Evolutionary conservation across 2,113 vertebrate genomes (phyloP), one percentile per base, ranked within the genome.

Genomic region (Felis chaus): DNA sequence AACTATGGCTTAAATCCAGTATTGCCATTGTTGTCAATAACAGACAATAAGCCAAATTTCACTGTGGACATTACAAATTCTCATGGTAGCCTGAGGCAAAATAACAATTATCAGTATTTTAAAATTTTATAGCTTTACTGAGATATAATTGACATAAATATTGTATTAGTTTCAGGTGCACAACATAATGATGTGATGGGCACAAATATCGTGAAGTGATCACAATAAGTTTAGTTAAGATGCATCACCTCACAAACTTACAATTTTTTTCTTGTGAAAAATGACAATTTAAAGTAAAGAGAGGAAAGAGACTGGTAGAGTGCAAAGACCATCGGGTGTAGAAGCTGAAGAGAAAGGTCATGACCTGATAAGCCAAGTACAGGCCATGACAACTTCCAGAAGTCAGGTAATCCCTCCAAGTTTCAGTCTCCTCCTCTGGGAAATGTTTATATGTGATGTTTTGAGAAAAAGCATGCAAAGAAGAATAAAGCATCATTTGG

Each of bases 371-470:
- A 78, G n/a, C 27, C 7, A 31, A 1, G 9, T 13, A 45, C 0
- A 50, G 5, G 1, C 4, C 2, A 5, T 2, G 16, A 15, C 33
- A 79, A 23, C 15, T 3, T 25, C 0, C 9, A 14, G 0, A 31
- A 83, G 7, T 81, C 55, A 61, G 1, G 4, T 11, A 36, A 48
- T 39, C 11, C 7, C 14, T 79, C 16, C 41, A 36, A 82, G 7
- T 23, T 79, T 57, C 23, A 69, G 6, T 69, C 36, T 27, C 31
- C 18, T 80, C 71, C 14, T 71, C 21, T 66, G 15, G 4, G 15
- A 94, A 91, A 61, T 4, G 1, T 39, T 48, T 76, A 10, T 19
- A 25, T 18, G 5, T 5, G 21, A 4, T 33, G 27, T 2, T 1
- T 36, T 23, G 41, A 36, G 68, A 76, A 78, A 88, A 79, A 16